These are phyloP conservation scores for Periophthalmus magnuspinnatus DNA, from an alignment of 2,797 vertebrate genomes.

Conservation along the genomic window DNA sequence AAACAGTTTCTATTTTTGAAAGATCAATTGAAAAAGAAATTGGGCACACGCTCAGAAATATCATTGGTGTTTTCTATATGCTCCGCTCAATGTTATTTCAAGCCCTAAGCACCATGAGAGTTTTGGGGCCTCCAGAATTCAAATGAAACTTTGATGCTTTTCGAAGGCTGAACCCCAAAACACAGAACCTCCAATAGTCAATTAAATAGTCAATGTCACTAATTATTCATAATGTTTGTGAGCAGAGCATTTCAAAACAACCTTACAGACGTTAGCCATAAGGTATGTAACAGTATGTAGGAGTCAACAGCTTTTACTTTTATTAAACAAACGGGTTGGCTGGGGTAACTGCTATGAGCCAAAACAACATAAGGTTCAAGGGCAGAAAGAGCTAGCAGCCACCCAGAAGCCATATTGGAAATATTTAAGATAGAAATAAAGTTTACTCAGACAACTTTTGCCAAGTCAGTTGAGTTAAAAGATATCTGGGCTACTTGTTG, in stretches of 20 bases:
- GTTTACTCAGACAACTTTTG: not conserved
- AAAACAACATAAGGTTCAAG: slow-evolving; percentile 1
- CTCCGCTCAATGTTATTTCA: not conserved
- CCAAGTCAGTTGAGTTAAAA: not conserved
- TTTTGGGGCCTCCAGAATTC: not conserved
- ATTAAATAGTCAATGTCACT: slow-evolving; percentile 3
- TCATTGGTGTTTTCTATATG: not conserved
- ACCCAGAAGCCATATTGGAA: not conserved
- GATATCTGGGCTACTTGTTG: too few relatives aligned
- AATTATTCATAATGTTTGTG: slow-evolving; percentile 2
- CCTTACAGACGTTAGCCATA: not conserved
- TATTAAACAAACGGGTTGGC: not conserved
- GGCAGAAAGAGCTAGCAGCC: not conserved
- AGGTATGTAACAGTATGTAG: not conserved
- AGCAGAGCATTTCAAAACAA: not conserved
- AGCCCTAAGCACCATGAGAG: not conserved
- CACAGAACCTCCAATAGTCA: not conserved
- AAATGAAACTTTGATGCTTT: slow-evolving; percentile 1
- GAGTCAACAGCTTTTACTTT: not conserved
- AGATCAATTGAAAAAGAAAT: not conserved
- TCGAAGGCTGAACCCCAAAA: not conserved
- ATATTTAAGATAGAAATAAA: not conserved
- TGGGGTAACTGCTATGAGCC: not conserved
- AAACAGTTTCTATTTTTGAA: not conserved
- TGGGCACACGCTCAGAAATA: not conserved